phyloP scores from a whole-genome alignment of 1,140 invertebrate genomes.

The Musca vetustissima region DNA sequence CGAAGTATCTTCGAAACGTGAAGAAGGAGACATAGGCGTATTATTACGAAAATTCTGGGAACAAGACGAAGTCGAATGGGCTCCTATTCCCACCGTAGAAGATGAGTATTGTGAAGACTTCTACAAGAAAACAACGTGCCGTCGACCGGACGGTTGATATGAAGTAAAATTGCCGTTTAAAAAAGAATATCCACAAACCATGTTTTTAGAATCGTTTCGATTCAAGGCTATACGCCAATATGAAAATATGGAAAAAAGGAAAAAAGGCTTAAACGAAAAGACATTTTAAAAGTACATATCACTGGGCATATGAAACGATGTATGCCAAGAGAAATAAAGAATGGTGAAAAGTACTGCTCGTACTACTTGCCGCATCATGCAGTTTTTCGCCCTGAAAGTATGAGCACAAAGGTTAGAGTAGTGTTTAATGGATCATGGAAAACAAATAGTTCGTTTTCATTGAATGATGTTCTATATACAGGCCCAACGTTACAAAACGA shows the following conservation, averaged over 20 bases:
- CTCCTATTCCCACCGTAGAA: background rate
- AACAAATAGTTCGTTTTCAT: background rate
- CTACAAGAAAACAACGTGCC: background rate
- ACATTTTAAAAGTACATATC: background rate
- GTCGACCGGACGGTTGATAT: background rate
- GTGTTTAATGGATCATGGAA: constrained; percentile 37
- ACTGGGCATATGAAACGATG: background rate
- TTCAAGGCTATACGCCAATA: background rate
- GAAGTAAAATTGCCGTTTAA: background rate
- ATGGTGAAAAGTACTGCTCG: background rate
- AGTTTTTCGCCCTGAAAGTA: background rate
- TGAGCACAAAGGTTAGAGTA: constrained; percentile 18
- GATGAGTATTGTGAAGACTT: background rate
- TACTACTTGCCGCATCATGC: background rate
- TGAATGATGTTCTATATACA: background rate
- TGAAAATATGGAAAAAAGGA: background rate
- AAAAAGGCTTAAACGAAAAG: background rate
- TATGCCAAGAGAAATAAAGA: background rate
- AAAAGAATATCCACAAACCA: background rate
- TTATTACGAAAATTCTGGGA: too few species aligned
- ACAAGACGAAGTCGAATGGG: too few species aligned
- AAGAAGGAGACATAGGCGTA: too few species aligned
- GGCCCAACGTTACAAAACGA: background rate
- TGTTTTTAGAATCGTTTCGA: background rate
- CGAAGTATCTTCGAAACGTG: background rate